phyloP scores from a whole-genome alignment of 1,140 invertebrate genomes.

The Camponotus pennsylvanicus region DNA sequence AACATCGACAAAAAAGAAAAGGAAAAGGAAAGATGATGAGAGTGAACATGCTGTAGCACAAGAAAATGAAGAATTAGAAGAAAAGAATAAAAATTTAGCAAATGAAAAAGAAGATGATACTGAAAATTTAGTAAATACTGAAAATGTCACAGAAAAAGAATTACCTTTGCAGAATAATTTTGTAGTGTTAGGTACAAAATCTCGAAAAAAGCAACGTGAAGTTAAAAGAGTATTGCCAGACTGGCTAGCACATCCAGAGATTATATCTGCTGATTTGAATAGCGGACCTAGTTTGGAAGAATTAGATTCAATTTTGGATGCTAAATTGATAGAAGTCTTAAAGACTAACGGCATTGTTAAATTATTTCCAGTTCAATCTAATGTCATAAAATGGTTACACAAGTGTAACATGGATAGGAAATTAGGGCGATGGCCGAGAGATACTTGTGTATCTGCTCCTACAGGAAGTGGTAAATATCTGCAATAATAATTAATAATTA shows the following conservation, averaged over 20 bases:
- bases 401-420: conserved; percentile 87
- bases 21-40: conserved; percentile 17
- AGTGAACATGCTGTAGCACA: background rate
- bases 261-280: conserved; percentile 91
- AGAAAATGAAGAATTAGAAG: conserved; percentile 4
- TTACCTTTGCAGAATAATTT: conserved; percentile 67
- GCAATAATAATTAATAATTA: background rate
- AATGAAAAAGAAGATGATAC: background rate
- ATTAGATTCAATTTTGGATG: conserved; percentile 88
- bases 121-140: too few species aligned
- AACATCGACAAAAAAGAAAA: background rate
- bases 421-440: conserved; percentile 90
- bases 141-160: background rate
- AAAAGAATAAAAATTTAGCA: background rate
- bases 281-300: conserved; percentile 88
- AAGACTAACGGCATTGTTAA: conserved; percentile 91
- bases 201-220: conserved; percentile 78
- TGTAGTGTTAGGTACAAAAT: conserved; percentile 78
- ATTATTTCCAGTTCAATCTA: conserved; percentile 95
- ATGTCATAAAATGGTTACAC: conserved; percentile 94
- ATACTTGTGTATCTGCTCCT: conserved; percentile 98
- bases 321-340: conserved; percentile 89
- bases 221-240: conserved; percentile 92
- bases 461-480: conserved; percentile 94
- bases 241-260: conserved; percentile 94